These are phyloP conservation scores for Sussaba pulchella DNA, from an alignment of 2,888 invertebrate species.

Conservation along the genomic window DNA sequence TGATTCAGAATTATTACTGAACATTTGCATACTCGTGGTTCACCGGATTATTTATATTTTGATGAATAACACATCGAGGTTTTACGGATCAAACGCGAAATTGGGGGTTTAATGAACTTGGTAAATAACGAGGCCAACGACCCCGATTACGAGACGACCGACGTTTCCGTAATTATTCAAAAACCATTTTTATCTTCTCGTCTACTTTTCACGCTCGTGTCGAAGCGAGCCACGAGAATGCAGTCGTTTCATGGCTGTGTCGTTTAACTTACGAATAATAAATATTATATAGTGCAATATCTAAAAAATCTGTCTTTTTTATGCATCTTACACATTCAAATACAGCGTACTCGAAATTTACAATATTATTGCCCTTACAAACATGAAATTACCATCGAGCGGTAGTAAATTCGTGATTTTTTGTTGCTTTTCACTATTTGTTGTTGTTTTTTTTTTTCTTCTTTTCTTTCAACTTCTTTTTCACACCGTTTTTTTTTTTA, in stretches of 20 bases:
- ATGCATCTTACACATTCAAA: conserved; percentile 82
- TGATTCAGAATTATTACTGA: conserved; percentile 78
- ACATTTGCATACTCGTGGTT: conserved; percentile 73
- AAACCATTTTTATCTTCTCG: conserved; percentile 1
- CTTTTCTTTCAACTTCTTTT: conserved; percentile 21
- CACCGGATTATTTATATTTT: conserved; percentile 35
- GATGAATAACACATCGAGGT: conserved; percentile 50
- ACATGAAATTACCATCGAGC: conserved; percentile 79
- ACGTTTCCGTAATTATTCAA: conserved; percentile 26
- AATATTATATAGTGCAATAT: conserved; percentile 83
- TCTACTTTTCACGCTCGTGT: neutral
- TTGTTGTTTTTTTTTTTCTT: conserved; percentile 44
- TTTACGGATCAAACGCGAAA: conserved; percentile 51
- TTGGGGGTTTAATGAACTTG: conserved; percentile 41
- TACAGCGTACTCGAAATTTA: conserved; percentile 82
- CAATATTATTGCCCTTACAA: conserved; percentile 83
- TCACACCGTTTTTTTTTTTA: no score
- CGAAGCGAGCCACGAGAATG: conserved; percentile 71
- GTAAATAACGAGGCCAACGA: conserved; percentile 20
- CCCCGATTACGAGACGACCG: conserved; percentile 5
- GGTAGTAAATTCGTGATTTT: conserved; percentile 74
- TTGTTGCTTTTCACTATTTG: conserved; percentile 48
- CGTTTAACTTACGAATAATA: conserved; percentile 75
- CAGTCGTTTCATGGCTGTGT: conserved; percentile 71
- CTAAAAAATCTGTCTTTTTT: conserved; percentile 83